Evolutionary conservation across 2,888 invertebrate genomes (phyloP), one percentile per base, ranked within the genome.

Genomic region (Scaptomyza reducta): DNA sequence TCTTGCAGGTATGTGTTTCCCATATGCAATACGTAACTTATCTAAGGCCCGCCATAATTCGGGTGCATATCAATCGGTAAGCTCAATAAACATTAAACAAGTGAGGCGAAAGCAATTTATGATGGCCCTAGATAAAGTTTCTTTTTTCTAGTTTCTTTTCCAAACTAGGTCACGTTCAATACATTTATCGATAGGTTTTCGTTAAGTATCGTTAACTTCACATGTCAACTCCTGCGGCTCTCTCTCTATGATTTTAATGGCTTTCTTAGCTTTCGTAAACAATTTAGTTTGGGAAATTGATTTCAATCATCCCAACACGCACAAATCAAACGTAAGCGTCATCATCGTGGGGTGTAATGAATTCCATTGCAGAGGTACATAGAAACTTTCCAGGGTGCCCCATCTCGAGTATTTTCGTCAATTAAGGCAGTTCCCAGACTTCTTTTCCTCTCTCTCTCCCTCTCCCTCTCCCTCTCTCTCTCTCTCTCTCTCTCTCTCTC

Each of bases 1-100:
- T 73, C 70, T 72, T 74, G 1, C 65, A 77, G 77, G 77, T 77
- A 77, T 71, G 77, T 69, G 42, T 50, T 14, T 18, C 53, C 14
- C 42, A 55, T 61, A 74, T 75, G 51, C 67, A 71, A 75, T 71
- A 62, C 31, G 11, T 27, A 44, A 22, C 40, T 55, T 75, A 66
- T 66, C 54, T 29, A 57, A 69, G 41, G 41, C 10, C n/a, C 13
- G 2, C 35, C 10, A 35, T 18, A 49, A 51, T 47, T 47, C n/a
- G n/a, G n/a, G 14, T 9, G 11, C 45, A 10, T 58, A 56, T 70
- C 47, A 53, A 49, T 27, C 35, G 75, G 73, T 74, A 61, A 74
- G 73, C 75, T 25, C n/a, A n/a, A 22, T 16, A 38, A 42, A 45
- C n/a, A 45, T 40, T 13, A 14, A 16, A 38, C 18, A 42, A 33